Conservation (phyloP, 2,113 vertebrate genomes). For the Vulpes lagopus region DNA sequence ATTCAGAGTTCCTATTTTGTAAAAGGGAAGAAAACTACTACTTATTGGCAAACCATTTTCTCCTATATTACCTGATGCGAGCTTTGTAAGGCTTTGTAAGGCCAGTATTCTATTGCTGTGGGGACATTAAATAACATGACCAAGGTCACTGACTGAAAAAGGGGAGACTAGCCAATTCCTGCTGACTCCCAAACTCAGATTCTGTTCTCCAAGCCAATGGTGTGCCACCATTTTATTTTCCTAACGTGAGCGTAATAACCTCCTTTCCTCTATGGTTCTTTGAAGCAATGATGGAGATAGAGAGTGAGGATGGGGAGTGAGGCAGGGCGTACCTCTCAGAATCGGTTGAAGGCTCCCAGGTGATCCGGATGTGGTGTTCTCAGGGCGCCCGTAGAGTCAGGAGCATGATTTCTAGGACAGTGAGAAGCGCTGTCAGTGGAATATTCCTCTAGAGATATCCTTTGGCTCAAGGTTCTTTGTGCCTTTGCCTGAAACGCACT, state of each 20-base stretch:
- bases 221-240: not conserved
- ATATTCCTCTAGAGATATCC: not conserved
- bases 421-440: not conserved
- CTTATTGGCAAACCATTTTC: not conserved
- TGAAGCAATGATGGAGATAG: not conserved
- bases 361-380: not conserved
- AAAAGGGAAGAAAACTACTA: constrained; percentile 8
- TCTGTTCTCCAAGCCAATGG: not conserved
- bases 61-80: not conserved
- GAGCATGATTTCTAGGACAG: not conserved
- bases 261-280: not conserved
- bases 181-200: not conserved
- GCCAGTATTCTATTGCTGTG: not conserved
- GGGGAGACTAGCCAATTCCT: not conserved
- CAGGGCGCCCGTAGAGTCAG: not conserved
- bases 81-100: not conserved
- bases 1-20: constrained; percentile 25
- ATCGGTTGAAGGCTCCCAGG: not conserved
- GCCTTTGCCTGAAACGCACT: not conserved
- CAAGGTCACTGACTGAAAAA: not conserved
- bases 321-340: not conserved
- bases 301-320: not conserved
- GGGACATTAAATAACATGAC: not conserved
- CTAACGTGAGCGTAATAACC: not conserved
- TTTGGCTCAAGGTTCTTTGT: not conserved